Evolutionary conservation across 2,113 vertebrate species (phyloP), one percentile per base, ranked within the genome.

Genomic region (Gadus chalcogrammus): DNA sequence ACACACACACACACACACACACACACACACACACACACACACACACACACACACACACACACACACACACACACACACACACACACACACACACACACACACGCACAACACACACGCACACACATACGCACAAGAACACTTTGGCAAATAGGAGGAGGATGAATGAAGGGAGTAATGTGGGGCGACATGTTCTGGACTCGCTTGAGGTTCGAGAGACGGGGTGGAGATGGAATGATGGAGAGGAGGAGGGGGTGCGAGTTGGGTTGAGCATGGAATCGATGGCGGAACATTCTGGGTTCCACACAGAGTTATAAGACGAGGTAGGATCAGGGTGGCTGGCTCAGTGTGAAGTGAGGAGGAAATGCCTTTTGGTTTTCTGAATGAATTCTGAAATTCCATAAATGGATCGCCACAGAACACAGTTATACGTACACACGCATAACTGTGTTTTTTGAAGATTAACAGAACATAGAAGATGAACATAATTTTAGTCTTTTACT

Each of bases 321-420:
- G 67, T 69, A 52, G 70, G 72, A 78, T 75, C 63, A 48, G 74
- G 73, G 69, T 79, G 66, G 74, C 68, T 75, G 75, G 84, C 20
- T 84, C 85, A 78, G 84, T 61, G 69, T 79, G 84, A 88, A 86
- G 85, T 86, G 71, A 86, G 87, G 72, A 88, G 88, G 86, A 90
- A 92, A 91, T 91, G 75, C 80, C 74, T 89, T 71, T 83, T 88
- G 91, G 88, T 71, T 83, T 83, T 27, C 15, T 11, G 71, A 81
- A 84, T 79, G 71, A 83, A 88, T 87, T 88, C 72, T 84, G 71
- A 84, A 84, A 85, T 77, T 79, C 79, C 84, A 73, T 67, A 67
- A 84, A 78, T 71, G 16, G 55, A 58, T 17, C 76, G 61, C 28
- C 70, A 58, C 48, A 73, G 73, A 79, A 78, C 73, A 78, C 60